Conservation (phyloP, 37 sponge, comb jelly and placozoan species). For the Chondrilla cf. caribensis region DNA sequence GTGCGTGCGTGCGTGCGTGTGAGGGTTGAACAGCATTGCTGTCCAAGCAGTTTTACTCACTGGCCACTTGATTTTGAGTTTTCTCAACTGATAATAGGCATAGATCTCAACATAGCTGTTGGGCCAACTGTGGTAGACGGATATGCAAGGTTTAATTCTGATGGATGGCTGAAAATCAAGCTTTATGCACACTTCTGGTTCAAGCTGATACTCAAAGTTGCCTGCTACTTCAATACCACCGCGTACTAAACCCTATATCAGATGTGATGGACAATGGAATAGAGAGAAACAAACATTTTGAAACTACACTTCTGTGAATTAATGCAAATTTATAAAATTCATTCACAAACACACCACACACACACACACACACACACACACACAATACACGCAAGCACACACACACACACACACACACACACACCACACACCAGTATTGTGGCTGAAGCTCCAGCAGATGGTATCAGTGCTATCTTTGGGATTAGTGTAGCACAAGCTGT, state of each 20-base stretch:
- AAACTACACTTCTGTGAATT: too few species aligned
- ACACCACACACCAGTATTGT: neutral
- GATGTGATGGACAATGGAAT: too few species aligned
- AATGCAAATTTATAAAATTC: too few species aligned
- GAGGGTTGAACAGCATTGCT: too few species aligned
- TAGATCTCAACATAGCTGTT: conserved; percentile 26
- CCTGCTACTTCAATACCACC: conserved; percentile 14
- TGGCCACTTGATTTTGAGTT: conserved; percentile 6
- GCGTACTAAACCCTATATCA: neutral
- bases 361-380: too few species aligned
- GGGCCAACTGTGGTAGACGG: conserved; percentile 13
- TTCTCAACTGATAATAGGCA: conserved; percentile 5
- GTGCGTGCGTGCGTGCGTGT: too few species aligned
- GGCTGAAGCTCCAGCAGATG: neutral
- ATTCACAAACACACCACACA: too few species aligned
- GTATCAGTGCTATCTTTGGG: conserved; percentile 1
- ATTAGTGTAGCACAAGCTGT: neutral
- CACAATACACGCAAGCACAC: too few species aligned
- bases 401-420: too few species aligned
- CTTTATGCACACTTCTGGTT: conserved; percentile 10
- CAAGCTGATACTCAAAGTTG: conserved; percentile 2
- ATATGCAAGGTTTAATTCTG: neutral
- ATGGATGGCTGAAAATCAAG: neutral
- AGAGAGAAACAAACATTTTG: too few species aligned
- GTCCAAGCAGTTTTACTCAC: too few species aligned